Percentiles rank a stretch among this genome's conserved stretches.
These are phyloP conservation scores for Malthinus flaveolus DNA, from an alignment of 2,888 invertebrate species.

Conservation along the genomic window DNA sequence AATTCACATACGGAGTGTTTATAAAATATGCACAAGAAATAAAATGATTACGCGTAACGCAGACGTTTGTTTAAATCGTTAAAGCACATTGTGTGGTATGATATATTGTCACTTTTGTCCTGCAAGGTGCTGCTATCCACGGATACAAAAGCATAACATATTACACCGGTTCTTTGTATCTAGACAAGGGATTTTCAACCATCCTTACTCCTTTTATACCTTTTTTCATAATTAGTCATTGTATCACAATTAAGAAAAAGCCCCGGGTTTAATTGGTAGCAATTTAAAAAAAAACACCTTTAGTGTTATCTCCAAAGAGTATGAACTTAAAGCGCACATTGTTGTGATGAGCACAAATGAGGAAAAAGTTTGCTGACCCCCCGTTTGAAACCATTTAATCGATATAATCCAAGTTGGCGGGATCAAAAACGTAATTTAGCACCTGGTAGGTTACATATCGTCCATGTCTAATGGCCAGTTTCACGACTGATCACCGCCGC, in stretches of 20 bases:
- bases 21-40: conserved; percentile 41
- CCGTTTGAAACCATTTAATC: neutral
- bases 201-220: conserved; percentile 16
- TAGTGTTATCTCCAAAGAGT: too few species aligned
- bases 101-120: conserved; percentile 54
- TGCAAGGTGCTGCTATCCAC: conserved; percentile 52
- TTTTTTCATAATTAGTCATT: conserved; percentile 12
- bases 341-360: too few species aligned
- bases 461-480: conserved; percentile 42
- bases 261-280: too few species aligned
- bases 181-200: conserved; percentile 45
- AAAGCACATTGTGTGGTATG: conserved; percentile 53
- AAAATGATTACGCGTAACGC: conserved; percentile 49
- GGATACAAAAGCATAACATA: conserved; percentile 51
- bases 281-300: too few species aligned
- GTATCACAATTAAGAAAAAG: neutral
- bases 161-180: conserved; percentile 52
- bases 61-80: conserved; percentile 54
- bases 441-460: conserved; percentile 40
- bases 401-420: neutral
- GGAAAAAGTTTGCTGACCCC: too few species aligned
- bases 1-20: conserved; percentile 34
- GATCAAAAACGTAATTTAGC: conserved; percentile 22
- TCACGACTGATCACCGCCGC: conserved; percentile 40
- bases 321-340: too few species aligned